Evolutionary conservation across 2,113 vertebrate species (phyloP).

Genomic region (Taxidea taxus): DNA sequence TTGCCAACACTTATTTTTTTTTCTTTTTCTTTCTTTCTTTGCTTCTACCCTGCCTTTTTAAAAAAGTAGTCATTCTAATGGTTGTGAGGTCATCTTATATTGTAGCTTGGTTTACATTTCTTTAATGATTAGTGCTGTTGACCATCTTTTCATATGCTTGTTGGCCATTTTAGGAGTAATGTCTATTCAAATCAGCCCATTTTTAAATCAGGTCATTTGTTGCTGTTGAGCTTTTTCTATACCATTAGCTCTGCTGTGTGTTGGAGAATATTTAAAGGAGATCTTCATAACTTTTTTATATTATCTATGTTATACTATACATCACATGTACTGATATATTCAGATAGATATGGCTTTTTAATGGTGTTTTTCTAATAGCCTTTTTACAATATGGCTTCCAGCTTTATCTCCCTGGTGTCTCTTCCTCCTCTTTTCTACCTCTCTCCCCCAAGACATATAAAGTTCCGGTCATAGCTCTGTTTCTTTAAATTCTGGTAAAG

Average conservation of each 20-base stretch:
- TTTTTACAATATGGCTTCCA: background rate
- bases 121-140: background rate
- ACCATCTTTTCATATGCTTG: background rate
- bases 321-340: background rate
- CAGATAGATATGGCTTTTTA: background rate
- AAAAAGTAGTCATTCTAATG: background rate
- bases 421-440: background rate
- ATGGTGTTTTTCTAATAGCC: background rate
- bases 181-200: background rate
- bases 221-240: background rate
- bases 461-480: background rate
- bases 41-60: background rate
- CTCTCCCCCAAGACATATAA: background rate
- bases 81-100: background rate
- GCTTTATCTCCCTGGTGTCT: background rate
- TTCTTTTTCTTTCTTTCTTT: background rate
- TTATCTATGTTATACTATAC: background rate
- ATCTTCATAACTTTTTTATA: background rate
- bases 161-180: background rate
- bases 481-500: background rate
- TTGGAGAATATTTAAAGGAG: background rate
- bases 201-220: background rate
- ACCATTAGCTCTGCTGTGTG: background rate
- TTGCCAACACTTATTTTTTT: background rate
- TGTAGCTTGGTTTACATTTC: background rate